A percentile compares a stretch with the other conserved stretches of the same genome.
Conservation (phyloP, 2,797 vertebrate species). For the Dromococcyx pavoninus region DNA sequence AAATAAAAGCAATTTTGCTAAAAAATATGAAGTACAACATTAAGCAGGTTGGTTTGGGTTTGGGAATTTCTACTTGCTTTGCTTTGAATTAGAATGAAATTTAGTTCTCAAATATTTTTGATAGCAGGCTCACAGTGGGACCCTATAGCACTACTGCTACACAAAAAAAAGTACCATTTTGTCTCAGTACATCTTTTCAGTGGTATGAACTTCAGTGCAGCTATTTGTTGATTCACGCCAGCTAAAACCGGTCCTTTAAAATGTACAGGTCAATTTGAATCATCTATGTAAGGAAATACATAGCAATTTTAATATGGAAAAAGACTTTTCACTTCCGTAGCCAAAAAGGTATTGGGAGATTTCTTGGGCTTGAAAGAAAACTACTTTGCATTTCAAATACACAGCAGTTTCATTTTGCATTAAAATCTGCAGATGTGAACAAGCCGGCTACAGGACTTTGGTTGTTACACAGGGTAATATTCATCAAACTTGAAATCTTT, state of each 20-base stretch:
- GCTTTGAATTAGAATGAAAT: background rate
- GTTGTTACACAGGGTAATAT: background rate
- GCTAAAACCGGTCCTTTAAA: background rate
- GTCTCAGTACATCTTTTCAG: background rate
- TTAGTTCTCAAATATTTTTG: background rate
- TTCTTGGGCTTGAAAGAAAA: background rate
- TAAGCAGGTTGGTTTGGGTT: background rate
- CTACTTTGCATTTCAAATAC: background rate
- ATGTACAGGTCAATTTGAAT: background rate
- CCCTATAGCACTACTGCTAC: background rate
- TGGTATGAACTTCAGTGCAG: background rate
- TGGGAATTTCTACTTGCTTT: background rate
- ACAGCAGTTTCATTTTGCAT: background rate
- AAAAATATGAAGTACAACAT: background rate
- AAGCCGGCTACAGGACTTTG: background rate
- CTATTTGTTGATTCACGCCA: background rate
- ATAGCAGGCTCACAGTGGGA: background rate
- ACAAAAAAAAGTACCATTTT: background rate
- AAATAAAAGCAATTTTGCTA: background rate
- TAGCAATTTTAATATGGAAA: background rate
- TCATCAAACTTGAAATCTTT: background rate
- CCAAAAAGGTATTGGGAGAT: background rate
- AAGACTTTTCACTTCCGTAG: background rate
- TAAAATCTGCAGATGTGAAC: background rate
- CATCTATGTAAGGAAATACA: background rate